phyloP scores from a whole-genome alignment of 2,888 invertebrate species.

The Xanthorhoe spadicearia region DNA sequence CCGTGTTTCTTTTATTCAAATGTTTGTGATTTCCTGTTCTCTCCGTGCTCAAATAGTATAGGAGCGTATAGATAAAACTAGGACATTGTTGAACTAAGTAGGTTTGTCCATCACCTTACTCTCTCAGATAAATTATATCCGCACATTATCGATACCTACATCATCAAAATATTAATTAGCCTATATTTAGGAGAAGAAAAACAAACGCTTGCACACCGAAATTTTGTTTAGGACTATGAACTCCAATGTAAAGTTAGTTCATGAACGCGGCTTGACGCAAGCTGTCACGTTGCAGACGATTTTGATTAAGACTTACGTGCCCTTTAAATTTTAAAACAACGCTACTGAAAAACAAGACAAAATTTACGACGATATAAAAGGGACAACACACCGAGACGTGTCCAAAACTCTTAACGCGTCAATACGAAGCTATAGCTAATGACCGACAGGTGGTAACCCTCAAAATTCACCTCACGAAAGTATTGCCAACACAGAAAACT shows the following conservation, averaged over 20 bases:
- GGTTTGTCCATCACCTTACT: no score
- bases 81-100: no score
- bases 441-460: slow-evolving; percentile 62
- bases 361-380: slow-evolving; percentile 33
- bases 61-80: no score
- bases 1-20: slow-evolving; percentile 19
- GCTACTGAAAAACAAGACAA: slow-evolving; percentile 18
- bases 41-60: no score
- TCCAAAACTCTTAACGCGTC: slow-evolving; percentile 38
- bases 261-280: neutral
- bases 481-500: slow-evolving; percentile 21
- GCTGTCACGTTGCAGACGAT: neutral
- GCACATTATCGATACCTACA: no score
- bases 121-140: no score
- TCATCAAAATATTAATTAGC: no score
- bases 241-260: neutral
- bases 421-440: slow-evolving; percentile 42
- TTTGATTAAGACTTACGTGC: slow-evolving; percentile 15
- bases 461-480: slow-evolving; percentile 49
- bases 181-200: no score
- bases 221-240: neutral
- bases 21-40: neutral
- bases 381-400: slow-evolving; percentile 29
- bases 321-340: slow-evolving; percentile 10
- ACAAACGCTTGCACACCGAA: no score